phyloP scores from a whole-genome alignment of 2,113 vertebrate species.

The Macaca mulatta region DNA sequence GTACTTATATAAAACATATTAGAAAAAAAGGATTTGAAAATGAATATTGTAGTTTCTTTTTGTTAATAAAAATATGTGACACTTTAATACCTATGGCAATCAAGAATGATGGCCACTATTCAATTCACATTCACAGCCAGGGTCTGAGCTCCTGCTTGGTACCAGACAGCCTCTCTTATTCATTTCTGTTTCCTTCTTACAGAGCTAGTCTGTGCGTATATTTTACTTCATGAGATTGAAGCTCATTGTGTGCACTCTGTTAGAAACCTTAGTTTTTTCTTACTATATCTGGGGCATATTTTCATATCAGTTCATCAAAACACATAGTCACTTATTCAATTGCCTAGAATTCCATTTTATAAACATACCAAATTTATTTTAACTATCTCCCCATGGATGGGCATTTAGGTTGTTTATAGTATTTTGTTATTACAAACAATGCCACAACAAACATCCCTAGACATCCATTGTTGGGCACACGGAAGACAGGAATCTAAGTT shows the following conservation, averaged over 20 bases:
- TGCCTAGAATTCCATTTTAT: neutral
- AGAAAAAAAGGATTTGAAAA: neutral
- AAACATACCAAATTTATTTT: neutral
- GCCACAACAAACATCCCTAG: neutral
- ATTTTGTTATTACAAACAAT: neutral
- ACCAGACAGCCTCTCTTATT: neutral
- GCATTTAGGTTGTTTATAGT: neutral
- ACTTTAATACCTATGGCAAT: neutral
- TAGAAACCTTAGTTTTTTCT: neutral
- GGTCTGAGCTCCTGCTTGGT: neutral
- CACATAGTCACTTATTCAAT: neutral
- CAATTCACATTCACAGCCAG: neutral
- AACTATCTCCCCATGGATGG: neutral
- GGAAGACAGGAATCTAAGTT: neutral
- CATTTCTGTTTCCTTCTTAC: neutral
- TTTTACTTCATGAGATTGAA: neutral
- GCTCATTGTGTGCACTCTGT: neutral
- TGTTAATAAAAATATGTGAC: neutral
- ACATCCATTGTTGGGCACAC: neutral
- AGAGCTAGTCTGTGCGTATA: neutral
- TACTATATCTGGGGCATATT: neutral
- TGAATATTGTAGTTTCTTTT: neutral
- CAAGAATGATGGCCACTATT: neutral
- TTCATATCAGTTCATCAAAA: neutral
- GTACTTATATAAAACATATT: neutral